phyloP scores from a whole-genome alignment of 1,140 invertebrate genomes.

The Olivierus martensii region DNA sequence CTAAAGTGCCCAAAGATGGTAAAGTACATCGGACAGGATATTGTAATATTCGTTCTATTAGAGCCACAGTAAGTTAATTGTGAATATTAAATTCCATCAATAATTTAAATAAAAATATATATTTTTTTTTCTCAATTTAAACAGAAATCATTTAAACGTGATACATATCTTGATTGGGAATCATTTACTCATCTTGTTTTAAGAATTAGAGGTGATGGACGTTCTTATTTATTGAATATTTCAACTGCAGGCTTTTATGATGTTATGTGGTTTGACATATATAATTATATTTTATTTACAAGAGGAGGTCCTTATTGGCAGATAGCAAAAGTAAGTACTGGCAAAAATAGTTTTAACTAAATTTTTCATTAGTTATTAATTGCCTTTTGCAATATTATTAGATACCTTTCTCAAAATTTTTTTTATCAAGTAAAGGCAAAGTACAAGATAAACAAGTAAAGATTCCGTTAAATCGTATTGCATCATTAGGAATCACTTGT shows the following conservation, averaged over 20 bases:
- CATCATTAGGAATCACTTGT: constrained; percentile 59
- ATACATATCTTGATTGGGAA: constrained; percentile 45
- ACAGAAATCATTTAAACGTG: constrained; percentile 69
- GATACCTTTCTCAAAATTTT: constrained; percentile 94
- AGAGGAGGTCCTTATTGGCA: constrained; percentile 96
- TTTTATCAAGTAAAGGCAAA: constrained; percentile 63
- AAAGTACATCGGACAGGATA: constrained; percentile 55
- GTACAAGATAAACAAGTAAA: constrained; percentile 64
- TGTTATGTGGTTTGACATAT: constrained; percentile 68
- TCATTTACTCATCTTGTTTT: constrained; percentile 70
- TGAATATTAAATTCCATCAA: not conserved
- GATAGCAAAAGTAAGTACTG: constrained; percentile 48
- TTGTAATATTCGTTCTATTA: constrained; percentile 53
- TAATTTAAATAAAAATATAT: constrained; percentile 1
- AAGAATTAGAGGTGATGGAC: constrained; percentile 76
- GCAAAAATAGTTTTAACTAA: not conserved
- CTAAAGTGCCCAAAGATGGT: constrained; percentile 62
- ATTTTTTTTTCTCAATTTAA: no score
- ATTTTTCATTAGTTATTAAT: not conserved
- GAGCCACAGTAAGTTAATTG: constrained; percentile 39
- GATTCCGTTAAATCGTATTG: constrained; percentile 43
- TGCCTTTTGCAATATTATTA: constrained; percentile 29
- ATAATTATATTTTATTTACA: constrained; percentile 68
- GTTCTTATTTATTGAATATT: constrained; percentile 68
- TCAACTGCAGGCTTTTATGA: constrained; percentile 53